Base-by-base conservation (phyloP, 2,888 invertebrate genomes). In the Myathropa florea region DNA sequence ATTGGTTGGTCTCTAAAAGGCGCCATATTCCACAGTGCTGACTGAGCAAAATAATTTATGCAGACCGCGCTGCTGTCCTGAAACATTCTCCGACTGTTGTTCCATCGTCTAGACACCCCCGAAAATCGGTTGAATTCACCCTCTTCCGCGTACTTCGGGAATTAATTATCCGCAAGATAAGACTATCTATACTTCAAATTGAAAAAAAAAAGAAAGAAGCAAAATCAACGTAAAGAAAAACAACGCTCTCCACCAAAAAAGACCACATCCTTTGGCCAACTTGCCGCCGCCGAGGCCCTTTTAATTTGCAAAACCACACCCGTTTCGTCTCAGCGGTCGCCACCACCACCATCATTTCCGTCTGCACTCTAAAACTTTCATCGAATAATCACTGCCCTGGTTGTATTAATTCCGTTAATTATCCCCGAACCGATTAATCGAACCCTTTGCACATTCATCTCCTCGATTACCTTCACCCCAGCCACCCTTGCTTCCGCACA, bases 321-420 rank as follows among this genome's bases (percentile, higher is more conserved):
- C 26, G 61, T 81, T 68, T 10, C 63, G 57, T 24, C 26, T 57
- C 39, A 53, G 67, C 71, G 36, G 39, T 36, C 55, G 39, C n/a
- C n/a, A n/a, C n/a, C 60, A 33, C 12, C 33, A 33, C n/a, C 33
- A 33, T 39, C 59, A 53, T 21, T 4, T 30, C 53, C 18, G 24
- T 33, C 18, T 39, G 39, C 77, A 26, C 23, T 21, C 24, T 46
- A 23, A 57, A 78, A 83, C 28, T 39, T 64, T 73, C 63, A 73
- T 73, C 60, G 23, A 60, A 73, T 77, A 59, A 55, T 63, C 60
- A 78, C 70, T 36, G 55, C 55, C 39, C 39, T 63, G 65, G 71
- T 76, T 70, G 33, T 57, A 81, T 85, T 82, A 83, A 83, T 83
- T 83, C 65, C 59, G 65, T 86, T 83, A 79, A 83, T 83, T 86